Evolutionary conservation across 2,797 vertebrate species (phyloP).

Genomic region (Hyperoplus immaculatus): DNA sequence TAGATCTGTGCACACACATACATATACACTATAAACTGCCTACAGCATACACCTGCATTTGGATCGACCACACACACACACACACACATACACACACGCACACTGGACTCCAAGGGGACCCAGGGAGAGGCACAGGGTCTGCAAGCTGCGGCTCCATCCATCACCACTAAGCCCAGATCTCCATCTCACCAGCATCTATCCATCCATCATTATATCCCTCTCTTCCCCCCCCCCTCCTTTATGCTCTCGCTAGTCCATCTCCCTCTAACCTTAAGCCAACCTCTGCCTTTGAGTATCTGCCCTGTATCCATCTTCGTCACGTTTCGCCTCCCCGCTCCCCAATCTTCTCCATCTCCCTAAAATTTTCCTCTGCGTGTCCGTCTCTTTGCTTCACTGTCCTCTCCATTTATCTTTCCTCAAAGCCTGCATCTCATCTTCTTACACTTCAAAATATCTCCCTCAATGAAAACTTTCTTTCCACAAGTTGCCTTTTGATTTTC

Average conservation of each 20-base stretch:
- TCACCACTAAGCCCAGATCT: conserved; percentile 76
- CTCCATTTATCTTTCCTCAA: conserved; percentile 63
- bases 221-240: conserved; percentile 55
- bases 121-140: conserved; percentile 48
- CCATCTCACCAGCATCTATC: conserved; percentile 61
- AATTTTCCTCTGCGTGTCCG: conserved; percentile 52
- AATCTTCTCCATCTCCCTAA: conserved; percentile 62
- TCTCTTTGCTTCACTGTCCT: conserved; percentile 60
- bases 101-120: conserved; percentile 28
- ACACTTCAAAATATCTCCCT: conserved; percentile 47
- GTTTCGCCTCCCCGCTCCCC: conserved; percentile 41
- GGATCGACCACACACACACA: conserved; percentile 30
- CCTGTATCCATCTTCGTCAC: conserved; percentile 69
- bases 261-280: conserved; percentile 71
- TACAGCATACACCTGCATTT: conserved; percentile 14
- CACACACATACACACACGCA: conserved; percentile 26
- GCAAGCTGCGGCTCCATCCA: conserved; percentile 68
- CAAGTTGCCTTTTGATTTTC: conserved; percentile 45
- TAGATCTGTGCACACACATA: conserved; percentile 16
- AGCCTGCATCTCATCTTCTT: conserved; percentile 44
- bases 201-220: conserved; percentile 74
- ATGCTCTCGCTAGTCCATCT: conserved; percentile 50
- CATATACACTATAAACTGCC: neutral
- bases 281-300: conserved; percentile 60
- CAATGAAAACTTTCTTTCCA: conserved; percentile 45